A percentile compares a stretch with the other conserved stretches of the same genome.
These are phyloP conservation scores for Pelosia muscerda DNA, from an alignment of 2,888 invertebrate genomes.

Conservation along the genomic window DNA sequence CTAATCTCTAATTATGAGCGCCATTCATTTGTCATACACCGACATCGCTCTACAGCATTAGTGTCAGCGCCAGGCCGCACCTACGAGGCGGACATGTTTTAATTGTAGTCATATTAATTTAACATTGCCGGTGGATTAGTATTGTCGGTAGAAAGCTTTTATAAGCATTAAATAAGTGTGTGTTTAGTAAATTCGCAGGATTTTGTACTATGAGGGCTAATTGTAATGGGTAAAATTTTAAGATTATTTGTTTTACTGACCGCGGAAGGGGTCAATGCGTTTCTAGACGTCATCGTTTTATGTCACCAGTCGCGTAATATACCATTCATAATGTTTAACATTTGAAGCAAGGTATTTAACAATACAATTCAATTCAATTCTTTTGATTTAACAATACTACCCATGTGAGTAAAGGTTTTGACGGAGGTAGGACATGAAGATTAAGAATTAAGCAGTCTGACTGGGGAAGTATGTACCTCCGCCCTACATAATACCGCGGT, in stretches of 20 bases:
- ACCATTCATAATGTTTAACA: too few relatives aligned
- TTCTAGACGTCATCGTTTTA: not conserved
- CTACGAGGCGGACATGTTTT: not conserved
- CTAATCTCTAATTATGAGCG: conserved; percentile 79
- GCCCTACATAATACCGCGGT: too few relatives aligned
- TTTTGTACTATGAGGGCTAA: not conserved
- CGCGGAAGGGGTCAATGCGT: too few relatives aligned
- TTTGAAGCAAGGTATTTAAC: too few relatives aligned
- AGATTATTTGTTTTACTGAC: too few relatives aligned
- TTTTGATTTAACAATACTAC: too few relatives aligned
- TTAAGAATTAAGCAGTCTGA: too few relatives aligned
- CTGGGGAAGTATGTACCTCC: too few relatives aligned
- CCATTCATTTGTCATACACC: conserved; percentile 68
- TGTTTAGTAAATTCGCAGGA: not conserved
- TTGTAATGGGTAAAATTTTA: too few relatives aligned
- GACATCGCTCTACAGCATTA: conserved; percentile 25
- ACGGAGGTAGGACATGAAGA: too few relatives aligned
- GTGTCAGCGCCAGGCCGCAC: conserved; percentile 25
- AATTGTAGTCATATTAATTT: not conserved
- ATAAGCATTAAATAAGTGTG: not conserved
- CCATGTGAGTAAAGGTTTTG: too few relatives aligned
- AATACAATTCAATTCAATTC: not conserved
- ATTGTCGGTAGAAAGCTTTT: not conserved
- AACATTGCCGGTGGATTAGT: not conserved
- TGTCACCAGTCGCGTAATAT: not conserved